Conservation (phyloP, 1,140 invertebrate genomes). For the Drosophila baimaii region DNA sequence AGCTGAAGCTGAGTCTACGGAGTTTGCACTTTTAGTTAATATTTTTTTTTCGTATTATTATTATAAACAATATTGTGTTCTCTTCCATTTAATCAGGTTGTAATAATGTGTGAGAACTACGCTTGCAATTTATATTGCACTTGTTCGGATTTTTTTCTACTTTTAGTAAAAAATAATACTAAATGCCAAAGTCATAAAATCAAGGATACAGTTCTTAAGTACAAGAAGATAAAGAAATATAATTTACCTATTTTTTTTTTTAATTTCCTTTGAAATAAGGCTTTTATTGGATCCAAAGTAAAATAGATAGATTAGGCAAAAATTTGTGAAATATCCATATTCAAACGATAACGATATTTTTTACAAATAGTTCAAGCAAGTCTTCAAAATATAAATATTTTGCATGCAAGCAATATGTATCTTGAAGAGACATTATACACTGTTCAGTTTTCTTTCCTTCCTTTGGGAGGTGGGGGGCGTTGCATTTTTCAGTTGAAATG, state of each 20-base stretch:
- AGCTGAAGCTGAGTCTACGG: conserved; percentile 29
- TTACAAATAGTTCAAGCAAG: background rate
- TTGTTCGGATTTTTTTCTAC: conserved; percentile 14
- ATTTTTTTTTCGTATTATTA: conserved; percentile 10
- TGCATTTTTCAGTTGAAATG: conserved; percentile 74
- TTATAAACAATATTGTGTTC: conserved; percentile 30
- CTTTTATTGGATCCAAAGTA: background rate
- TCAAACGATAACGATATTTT: background rate
- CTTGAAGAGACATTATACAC: background rate
- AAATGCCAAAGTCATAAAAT: background rate
- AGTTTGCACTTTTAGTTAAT: conserved; percentile 62
- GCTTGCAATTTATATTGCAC: conserved; percentile 35
- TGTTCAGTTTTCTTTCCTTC: background rate
- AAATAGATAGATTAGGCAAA: no score
- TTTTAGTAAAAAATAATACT: background rate
- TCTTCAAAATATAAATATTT: background rate
- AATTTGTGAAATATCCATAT: background rate
- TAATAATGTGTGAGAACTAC: conserved; percentile 68
- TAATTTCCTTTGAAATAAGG: no score
- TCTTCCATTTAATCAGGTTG: conserved; percentile 43
- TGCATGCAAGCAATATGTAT: background rate
- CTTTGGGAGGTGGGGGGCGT: no score
- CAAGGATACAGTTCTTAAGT: background rate
- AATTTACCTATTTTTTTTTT: no score
- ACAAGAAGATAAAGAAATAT: background rate